phyloP scores from a whole-genome alignment of 2,888 invertebrate genomes.

The Hypercompe scribonia region DNA sequence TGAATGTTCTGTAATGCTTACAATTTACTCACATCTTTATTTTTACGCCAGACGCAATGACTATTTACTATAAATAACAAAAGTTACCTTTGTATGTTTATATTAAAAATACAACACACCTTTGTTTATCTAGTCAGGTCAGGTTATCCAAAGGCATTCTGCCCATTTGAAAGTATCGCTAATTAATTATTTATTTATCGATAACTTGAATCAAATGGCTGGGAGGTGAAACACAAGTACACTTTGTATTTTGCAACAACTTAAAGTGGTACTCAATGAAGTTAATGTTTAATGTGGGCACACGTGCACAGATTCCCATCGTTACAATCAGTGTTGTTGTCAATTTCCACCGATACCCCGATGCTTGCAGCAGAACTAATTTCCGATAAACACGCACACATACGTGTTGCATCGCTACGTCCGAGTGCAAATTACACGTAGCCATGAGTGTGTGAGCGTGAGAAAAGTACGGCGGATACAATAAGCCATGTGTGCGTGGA shows the following conservation, averaged over 20 bases:
- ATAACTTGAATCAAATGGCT: slow-evolving; percentile 64
- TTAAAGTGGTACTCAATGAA: slow-evolving; percentile 61
- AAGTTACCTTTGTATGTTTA: slow-evolving; percentile 11
- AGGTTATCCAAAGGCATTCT: slow-evolving; percentile 22
- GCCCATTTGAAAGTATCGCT: slow-evolving; percentile 57
- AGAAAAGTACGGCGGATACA: slow-evolving; percentile 82
- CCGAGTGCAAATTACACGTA: slow-evolving; percentile 75
- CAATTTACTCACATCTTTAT: slow-evolving; percentile 71
- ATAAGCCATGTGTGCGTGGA: slow-evolving; percentile 68
- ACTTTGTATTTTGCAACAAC: slow-evolving; percentile 72
- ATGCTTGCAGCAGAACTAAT: slow-evolving; percentile 79
- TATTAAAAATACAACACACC: slow-evolving; percentile 12
- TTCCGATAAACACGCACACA: slow-evolving; percentile 81
- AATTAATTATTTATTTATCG: slow-evolving; percentile 59
- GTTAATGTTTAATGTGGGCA: slow-evolving; percentile 76
- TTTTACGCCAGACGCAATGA: slow-evolving; percentile 53
- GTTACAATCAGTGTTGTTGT: slow-evolving; percentile 75
- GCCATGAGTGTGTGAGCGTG: slow-evolving; percentile 80
- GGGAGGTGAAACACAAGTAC: slow-evolving; percentile 55
- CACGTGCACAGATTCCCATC: slow-evolving; percentile 79
- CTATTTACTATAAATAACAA: slow-evolving; percentile 32
- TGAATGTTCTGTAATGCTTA: slow-evolving; percentile 74
- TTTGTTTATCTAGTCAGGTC: slow-evolving; percentile 29
- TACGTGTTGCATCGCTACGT: slow-evolving; percentile 62
- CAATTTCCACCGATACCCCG: slow-evolving; percentile 78